Conservation (phyloP, 2,888 invertebrate genomes). For the Drosophila melanosoma region DNA sequence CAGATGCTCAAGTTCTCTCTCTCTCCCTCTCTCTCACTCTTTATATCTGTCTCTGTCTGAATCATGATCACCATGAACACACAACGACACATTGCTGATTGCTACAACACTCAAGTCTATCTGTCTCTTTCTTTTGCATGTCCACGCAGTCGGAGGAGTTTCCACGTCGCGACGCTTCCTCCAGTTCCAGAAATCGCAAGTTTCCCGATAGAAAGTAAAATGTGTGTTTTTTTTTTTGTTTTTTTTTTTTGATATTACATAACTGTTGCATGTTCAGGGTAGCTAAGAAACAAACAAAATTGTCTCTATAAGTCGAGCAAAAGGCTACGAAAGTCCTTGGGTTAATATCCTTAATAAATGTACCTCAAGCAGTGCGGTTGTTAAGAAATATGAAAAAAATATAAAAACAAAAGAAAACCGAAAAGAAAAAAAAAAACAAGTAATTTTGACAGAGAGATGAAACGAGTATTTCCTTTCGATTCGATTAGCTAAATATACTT, state of each 20-base stretch:
- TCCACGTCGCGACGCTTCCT: slow-evolving; percentile 81
- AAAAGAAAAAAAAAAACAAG: background rate
- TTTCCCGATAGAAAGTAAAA: slow-evolving; percentile 80
- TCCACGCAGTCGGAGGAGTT: slow-evolving; percentile 80
- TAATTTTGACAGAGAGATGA: slow-evolving; percentile 12
- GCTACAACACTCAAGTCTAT: background rate
- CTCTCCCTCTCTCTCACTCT: background rate
- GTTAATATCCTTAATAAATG: slow-evolving; percentile 72
- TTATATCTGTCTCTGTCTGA: background rate
- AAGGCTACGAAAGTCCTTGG: slow-evolving; percentile 40
- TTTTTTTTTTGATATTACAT: slow-evolving; percentile 13
- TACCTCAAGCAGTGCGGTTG: slow-evolving; percentile 79
- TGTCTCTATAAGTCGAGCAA: slow-evolving; percentile 36
- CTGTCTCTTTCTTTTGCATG: slow-evolving; percentile 7
- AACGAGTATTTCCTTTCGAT: slow-evolving; percentile 46
- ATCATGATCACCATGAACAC: background rate
- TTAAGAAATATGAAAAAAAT: slow-evolving; percentile 30
- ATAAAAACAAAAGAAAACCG: background rate
- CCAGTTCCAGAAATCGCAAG: slow-evolving; percentile 79
- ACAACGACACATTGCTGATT: background rate
- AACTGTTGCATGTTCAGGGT: slow-evolving; percentile 54
- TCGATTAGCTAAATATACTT: slow-evolving; percentile 64
- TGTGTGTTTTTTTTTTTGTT: slow-evolving; percentile 4
- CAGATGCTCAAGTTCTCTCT: background rate
- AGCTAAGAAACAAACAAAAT: slow-evolving; percentile 36